A percentile compares a stretch with the other conserved stretches of the same genome.
These are phyloP conservation scores for Lonchura striata DNA, from an alignment of 2,113 vertebrate genomes.

Conservation along the genomic window DNA sequence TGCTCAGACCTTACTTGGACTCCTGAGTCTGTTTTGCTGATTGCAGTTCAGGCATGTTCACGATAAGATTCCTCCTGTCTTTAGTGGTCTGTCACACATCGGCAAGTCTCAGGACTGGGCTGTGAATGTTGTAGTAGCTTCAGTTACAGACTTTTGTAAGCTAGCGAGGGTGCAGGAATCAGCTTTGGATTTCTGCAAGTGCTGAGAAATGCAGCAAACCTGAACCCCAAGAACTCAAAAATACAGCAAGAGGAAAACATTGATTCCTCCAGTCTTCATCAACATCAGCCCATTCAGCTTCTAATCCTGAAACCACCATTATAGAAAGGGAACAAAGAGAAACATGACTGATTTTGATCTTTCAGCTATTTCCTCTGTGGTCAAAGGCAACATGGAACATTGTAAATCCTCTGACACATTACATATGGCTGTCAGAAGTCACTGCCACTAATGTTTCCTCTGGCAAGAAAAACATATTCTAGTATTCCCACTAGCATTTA, in stretches of 20 bases:
- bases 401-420: neutral
- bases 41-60: neutral
- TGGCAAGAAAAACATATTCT: neutral
- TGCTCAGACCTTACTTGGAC: neutral
- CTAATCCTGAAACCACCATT: neutral
- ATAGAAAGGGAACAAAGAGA: neutral
- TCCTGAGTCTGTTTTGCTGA: neutral
- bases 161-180: neutral
- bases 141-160: neutral
- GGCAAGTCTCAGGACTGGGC: neutral
- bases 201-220: neutral
- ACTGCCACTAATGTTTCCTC: neutral
- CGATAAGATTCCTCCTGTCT: neutral
- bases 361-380: neutral
- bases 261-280: neutral
- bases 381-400: neutral
- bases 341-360: neutral
- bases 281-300: neutral
- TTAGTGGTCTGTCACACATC: neutral
- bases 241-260: neutral
- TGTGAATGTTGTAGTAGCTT: neutral
- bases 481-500: fast-evolving
- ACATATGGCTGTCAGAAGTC: neutral
- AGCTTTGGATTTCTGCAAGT: neutral
- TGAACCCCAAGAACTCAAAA: neutral